Base-by-base conservation (phyloP, 2,888 invertebrate species). In the Ophioninae sp. region DNA sequence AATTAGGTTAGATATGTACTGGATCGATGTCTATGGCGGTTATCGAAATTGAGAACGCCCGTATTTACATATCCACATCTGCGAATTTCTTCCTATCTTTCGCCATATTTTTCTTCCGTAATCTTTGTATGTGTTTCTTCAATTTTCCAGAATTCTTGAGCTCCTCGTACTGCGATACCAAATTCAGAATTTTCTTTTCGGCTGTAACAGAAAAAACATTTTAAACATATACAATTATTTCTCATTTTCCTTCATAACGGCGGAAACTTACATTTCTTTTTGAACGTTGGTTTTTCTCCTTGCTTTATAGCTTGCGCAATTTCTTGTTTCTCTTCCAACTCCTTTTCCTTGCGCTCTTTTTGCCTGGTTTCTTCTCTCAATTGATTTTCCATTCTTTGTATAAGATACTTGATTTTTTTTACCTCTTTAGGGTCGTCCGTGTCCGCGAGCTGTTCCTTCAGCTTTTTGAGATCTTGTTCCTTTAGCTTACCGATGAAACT, bases 131-230 rank as follows among this genome's bases (percentile, higher is more conserved):
- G 90, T 98, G 97, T 86, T 97, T 96, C 86, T 96, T 95, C 1
- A 98, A 92, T 88, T 96, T 96, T 10, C 97, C 97, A 0, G 95
- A 93, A 73, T 95, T 95, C 92, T 98, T 97, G 68, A 98, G 91
- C 70, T 96, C 95, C 85, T 97, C 96, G 90, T 96, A 98, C 91
- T 97, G 96, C 56, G 95, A 95, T 0, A 98, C 96, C 65, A 98
- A 93, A 44, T 96, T 95, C 85, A 96, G 94, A 2, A 97, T 94
- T 81, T 96, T 95, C 88, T 95, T 95, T 89, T 97, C 97, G 91
- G 97, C 98, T 98, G 93, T 41, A 95, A 95, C 87, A 73, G 67
- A 77, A 79, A 8, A 0, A 10, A 62, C 6, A 3, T 39, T 2
- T 41, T 64, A 20, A 23, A 57, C 75, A 82, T 70, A 30, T 76